Conservation (phyloP, 1,140 invertebrate genomes). For the Euschistus heros region DNA sequence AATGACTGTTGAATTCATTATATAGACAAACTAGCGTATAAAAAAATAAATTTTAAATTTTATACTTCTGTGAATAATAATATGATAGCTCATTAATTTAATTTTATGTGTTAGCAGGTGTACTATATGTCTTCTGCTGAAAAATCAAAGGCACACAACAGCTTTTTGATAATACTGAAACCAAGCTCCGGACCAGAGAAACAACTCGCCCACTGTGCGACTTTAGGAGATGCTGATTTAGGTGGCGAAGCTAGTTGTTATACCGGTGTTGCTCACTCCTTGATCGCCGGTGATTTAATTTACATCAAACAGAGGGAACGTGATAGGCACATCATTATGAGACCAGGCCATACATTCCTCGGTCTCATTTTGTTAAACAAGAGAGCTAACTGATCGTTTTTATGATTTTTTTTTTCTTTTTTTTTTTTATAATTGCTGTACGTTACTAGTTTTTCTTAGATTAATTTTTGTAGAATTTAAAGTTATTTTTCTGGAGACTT, state of each 20-base stretch:
- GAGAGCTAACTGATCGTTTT: neutral
- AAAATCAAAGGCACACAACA: neutral
- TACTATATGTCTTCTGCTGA: constrained; percentile 10
- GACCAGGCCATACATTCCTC: constrained; percentile 18
- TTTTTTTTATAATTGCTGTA: no score
- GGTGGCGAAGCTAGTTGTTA: constrained; percentile 16
- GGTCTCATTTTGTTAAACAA: constrained; percentile 8
- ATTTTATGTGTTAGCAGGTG: constrained; percentile 13
- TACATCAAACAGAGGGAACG: constrained; percentile 15
- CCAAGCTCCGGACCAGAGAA: neutral
- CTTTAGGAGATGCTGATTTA: neutral
- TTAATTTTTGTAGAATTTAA: no score
- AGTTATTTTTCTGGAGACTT: no score
- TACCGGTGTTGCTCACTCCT: constrained; percentile 5
- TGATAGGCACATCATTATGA: constrained; percentile 18
- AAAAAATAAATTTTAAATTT: no score
- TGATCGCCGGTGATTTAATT: neutral
- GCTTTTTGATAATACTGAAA: constrained; percentile 11
- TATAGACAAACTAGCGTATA: no score
- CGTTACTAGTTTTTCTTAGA: no score
- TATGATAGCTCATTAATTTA: neutral
- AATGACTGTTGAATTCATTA: no score
- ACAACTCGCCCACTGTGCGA: neutral
- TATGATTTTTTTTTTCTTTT: no score
- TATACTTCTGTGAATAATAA: no score